Evolutionary conservation across 2,113 vertebrate species (phyloP).

Genomic region (Chaenocephalus aceratus): DNA sequence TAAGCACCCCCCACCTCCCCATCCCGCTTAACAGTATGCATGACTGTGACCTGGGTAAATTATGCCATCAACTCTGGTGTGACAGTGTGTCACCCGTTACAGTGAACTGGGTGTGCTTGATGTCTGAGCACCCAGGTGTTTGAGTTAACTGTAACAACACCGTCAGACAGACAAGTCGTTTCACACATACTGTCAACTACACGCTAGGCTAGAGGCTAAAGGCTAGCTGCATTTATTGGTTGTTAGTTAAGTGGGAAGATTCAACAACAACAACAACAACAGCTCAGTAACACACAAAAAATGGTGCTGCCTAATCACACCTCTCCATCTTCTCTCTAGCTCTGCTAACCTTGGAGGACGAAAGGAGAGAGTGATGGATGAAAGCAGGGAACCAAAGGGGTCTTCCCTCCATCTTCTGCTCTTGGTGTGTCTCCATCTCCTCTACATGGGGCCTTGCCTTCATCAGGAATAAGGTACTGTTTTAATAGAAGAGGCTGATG

Average conservation of each 20-base stretch:
- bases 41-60: slow-evolving; percentile 76
- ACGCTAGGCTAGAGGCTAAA: slow-evolving; percentile 52
- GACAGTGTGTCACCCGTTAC: slow-evolving; percentile 63
- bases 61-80: slow-evolving; percentile 68
- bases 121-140: slow-evolving; percentile 76
- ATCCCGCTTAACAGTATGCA: slow-evolving; percentile 58
- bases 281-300: slow-evolving; percentile 7
- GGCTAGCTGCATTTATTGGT: slow-evolving; percentile 45
- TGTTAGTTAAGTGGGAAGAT: slow-evolving; percentile 13
- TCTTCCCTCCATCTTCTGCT: slow-evolving; percentile 15
- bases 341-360: slow-evolving; percentile 32
- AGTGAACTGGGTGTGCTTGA: slow-evolving; percentile 53
- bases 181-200: slow-evolving; percentile 62
- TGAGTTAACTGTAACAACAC: slow-evolving; percentile 42
- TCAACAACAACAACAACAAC: neutral
- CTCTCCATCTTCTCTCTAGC: slow-evolving; percentile 50
- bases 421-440: neutral
- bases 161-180: slow-evolving; percentile 61
- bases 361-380: slow-evolving; percentile 60
- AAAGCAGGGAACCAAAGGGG: neutral
- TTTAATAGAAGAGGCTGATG: neutral
- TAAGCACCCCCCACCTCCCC: slow-evolving; percentile 35
- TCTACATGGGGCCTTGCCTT: neutral
- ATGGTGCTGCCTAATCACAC: slow-evolving; percentile 53
- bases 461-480: neutral